phyloP scores from a whole-genome alignment of 1,140 invertebrate genomes.

The Brachionus calyciflorus region DNA sequence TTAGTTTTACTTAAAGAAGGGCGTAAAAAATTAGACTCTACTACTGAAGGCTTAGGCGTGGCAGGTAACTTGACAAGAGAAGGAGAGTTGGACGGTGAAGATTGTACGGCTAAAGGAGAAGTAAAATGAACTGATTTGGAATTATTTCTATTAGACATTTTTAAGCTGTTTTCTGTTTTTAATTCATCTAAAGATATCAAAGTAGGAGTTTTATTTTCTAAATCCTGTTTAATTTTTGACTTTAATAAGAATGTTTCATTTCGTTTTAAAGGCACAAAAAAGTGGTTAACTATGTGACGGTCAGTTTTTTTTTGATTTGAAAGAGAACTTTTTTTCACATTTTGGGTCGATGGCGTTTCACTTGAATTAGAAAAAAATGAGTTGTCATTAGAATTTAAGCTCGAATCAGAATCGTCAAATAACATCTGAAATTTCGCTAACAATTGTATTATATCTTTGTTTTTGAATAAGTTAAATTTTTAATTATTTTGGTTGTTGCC shows the following conservation, averaged over 20 bases:
- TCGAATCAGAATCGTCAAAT: conserved; percentile 16
- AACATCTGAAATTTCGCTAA: conserved; percentile 8
- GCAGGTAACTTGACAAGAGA: not conserved
- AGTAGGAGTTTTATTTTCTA: not conserved
- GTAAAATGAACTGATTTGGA: conserved; percentile 13
- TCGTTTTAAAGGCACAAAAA: not conserved
- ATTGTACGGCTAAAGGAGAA: not conserved
- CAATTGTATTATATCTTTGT: too few species aligned
- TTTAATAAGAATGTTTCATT: not conserved
- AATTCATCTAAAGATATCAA: not conserved
- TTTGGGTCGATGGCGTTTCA: not conserved
- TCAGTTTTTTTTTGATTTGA: not conserved
- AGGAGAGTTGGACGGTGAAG: not conserved
- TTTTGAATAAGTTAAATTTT: not conserved
- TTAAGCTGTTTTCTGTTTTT: not conserved
- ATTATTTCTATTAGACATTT: conserved; percentile 5
- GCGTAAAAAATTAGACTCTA: not conserved
- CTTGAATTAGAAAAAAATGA: conserved; percentile 36
- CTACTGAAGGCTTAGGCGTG: not conserved
- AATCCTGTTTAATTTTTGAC: too few species aligned
- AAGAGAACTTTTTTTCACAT: not conserved
- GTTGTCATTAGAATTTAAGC: conserved; percentile 20
- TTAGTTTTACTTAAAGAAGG: not conserved
- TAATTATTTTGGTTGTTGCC: not conserved
- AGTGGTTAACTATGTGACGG: conserved; percentile 29